Conservation (phyloP, 2,797 vertebrate genomes). For the Pangasius larnaudii region DNA sequence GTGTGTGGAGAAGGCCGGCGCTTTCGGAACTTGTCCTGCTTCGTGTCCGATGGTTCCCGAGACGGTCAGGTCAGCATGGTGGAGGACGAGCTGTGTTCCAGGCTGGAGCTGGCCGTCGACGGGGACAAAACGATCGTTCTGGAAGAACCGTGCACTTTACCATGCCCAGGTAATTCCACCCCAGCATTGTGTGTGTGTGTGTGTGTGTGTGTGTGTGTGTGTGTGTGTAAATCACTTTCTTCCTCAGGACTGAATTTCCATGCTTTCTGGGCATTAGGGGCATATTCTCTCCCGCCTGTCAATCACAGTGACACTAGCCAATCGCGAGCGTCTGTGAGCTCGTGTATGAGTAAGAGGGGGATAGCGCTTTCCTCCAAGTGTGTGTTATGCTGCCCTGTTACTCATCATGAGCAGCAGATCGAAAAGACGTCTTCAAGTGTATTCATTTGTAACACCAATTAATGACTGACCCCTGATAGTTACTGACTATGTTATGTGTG, state of each 20-base stretch:
- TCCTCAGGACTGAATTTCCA: not conserved
- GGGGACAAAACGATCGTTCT: constrained; percentile 81
- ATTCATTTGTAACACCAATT: not conserved
- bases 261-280: not conserved
- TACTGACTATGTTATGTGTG: not conserved
- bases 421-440: not conserved
- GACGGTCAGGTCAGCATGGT: constrained; percentile 79
- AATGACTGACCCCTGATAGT: not conserved
- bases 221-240: not conserved
- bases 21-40: constrained; percentile 90
- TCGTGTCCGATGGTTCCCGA: constrained; percentile 87
- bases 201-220: not conserved
- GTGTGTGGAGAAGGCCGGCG: constrained; percentile 91
- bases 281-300: not conserved
- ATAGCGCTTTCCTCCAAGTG: not conserved
- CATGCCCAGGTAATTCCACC: constrained; percentile 87
- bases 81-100: constrained; percentile 91
- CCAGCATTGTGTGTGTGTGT: not conserved
- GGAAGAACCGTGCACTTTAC: constrained; percentile 88
- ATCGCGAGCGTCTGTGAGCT: not conserved
- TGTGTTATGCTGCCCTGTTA: not conserved
- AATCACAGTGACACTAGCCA: not conserved
- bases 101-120: constrained; percentile 80
- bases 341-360: not conserved
- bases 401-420: not conserved